phyloP scores from a whole-genome alignment of 2,113 vertebrate genomes.

The Struthio camelus region DNA sequence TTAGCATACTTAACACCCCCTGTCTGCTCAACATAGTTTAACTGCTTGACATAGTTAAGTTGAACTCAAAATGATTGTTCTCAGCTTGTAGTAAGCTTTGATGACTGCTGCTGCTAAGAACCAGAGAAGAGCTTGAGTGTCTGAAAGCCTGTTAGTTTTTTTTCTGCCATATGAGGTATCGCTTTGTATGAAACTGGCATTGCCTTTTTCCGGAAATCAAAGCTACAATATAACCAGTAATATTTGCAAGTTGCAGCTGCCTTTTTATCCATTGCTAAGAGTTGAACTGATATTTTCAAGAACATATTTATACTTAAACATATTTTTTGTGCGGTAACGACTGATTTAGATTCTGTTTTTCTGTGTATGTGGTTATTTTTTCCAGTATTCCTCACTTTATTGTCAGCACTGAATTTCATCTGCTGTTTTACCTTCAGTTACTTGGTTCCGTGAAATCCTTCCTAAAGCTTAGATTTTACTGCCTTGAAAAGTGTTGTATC shows the following conservation, averaged over 20 bases:
- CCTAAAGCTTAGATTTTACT: neutral
- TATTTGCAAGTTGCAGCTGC: neutral
- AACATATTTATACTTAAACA: neutral
- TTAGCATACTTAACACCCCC: neutral
- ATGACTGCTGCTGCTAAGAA: neutral
- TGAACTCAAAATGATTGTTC: neutral
- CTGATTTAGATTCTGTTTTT: neutral
- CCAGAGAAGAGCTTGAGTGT: fast-evolving
- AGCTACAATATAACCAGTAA: neutral
- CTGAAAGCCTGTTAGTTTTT: neutral
- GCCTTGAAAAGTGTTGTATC: neutral
- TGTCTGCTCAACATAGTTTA: neutral
- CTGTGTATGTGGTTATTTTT: neutral
- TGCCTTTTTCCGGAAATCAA: neutral
- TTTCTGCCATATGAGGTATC: neutral
- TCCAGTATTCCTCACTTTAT: neutral
- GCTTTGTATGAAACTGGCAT: neutral
- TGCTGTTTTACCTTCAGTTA: neutral
- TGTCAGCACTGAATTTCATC: neutral
- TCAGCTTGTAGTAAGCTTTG: neutral
- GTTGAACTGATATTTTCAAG: neutral
- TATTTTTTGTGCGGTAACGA: neutral
- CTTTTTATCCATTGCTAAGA: neutral
- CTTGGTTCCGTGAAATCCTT: neutral
- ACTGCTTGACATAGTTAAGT: neutral